Evolutionary conservation across 1,140 invertebrate genomes (phyloP).

Genomic region (Onthophagus taurus): DNA sequence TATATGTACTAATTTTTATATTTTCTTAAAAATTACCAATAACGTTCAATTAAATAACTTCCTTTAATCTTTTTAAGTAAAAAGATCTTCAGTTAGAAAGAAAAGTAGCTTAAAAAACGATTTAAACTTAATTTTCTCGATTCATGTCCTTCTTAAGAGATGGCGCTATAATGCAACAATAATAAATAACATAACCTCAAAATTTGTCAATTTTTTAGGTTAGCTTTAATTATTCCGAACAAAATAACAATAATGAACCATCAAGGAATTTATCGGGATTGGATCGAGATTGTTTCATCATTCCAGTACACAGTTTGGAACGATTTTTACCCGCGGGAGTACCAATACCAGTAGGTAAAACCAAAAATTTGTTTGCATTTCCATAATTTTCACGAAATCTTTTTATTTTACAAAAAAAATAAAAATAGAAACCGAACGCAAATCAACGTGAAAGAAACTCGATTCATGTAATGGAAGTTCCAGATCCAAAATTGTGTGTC

Average conservation of each 20-base stretch:
- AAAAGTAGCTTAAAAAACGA: too few species aligned
- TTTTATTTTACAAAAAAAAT: too few species aligned
- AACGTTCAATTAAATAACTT: too few species aligned
- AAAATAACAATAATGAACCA: slow-evolving; percentile 23
- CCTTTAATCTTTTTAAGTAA: too few species aligned
- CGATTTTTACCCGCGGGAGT: slow-evolving; percentile 78
- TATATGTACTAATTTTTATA: too few species aligned
- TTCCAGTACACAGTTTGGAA: slow-evolving; percentile 74
- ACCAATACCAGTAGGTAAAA: slow-evolving; percentile 64
- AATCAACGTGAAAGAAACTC: slow-evolving; percentile 15
- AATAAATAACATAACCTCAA: too few species aligned
- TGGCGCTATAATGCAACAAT: too few species aligned
- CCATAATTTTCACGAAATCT: slow-evolving; percentile 3
- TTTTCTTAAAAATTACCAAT: too few species aligned
- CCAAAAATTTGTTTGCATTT: slow-evolving; percentile 1
- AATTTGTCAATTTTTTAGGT: too few species aligned
- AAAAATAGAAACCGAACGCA: slow-evolving; percentile 19
- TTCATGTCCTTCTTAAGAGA: too few species aligned
- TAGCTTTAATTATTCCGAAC: slow-evolving; percentile 30
- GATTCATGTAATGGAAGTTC: slow-evolving; percentile 43
- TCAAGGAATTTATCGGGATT: slow-evolving; percentile 52
- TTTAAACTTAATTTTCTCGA: too few species aligned
- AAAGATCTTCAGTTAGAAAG: too few species aligned
- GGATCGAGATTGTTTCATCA: slow-evolving; percentile 81
- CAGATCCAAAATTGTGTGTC: slow-evolving; percentile 78